Evolutionary conservation across 2,113 vertebrate genomes (phyloP), one percentile per base, ranked within the genome.

Genomic region (Planiliza haematocheilus): DNA sequence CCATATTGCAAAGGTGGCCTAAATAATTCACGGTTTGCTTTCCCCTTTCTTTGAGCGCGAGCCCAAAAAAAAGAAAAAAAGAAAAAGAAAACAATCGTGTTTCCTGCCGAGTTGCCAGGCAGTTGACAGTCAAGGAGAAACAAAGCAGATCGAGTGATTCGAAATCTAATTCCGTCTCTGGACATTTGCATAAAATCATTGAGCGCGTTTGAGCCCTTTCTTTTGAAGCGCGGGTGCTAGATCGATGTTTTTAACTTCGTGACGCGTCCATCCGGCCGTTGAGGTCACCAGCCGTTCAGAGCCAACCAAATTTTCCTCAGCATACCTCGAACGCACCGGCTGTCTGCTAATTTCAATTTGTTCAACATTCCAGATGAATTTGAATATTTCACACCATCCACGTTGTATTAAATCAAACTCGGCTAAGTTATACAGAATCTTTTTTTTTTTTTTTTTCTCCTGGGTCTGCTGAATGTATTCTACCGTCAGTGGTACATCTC

Each of bases 11-110:
- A 83, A 77, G 61, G 53, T 74, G 46, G 75, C 3, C 8, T 89
- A 74, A 91, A 93, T 93, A 88, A 93, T 91, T 87, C 71, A 92
- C 42, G 7, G 49, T 73, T 82, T 77, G 71, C 57, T 71, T 82
- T 86, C 37, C 34, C 30, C 17, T 41, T 66, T 57, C 43, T 77
- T 58, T 52, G 39, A 55, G 41, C 36, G 13, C 10, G 58, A 64
- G 48, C 45, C 2, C 1, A 36, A 79, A 60, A 8, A 13, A 37
- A 41, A 43, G 1, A 61, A 36, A 3, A 36, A 65, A 34, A 49
- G 64, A 21, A 66, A 30, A 41, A 30, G 16, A 37, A 55, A 48
- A 8, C 34, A 73, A 18, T 6, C 38, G 34, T 43, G 14, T 68
- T 73, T 70, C 49, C 17, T 49, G 37, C 17, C 16, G 59, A 72